Conservation (phyloP, 2,888 invertebrate species). For the Chaitophorus viminalis region DNA sequence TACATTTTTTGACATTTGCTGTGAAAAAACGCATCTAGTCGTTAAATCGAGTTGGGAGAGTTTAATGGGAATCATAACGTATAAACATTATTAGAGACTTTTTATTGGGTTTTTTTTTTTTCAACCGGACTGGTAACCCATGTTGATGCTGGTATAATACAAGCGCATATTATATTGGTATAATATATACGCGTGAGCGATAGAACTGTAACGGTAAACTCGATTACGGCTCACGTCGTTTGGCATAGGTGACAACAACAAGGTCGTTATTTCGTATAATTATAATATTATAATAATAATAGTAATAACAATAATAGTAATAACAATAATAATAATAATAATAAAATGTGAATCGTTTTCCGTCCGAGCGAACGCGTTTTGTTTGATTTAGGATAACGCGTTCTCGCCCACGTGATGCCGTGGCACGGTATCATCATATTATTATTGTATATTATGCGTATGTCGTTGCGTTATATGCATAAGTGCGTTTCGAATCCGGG, state of each 20-base stretch:
- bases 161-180: neutral
- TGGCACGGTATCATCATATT: too few species aligned
- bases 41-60: neutral
- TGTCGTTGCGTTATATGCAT: too few species aligned
- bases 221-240: slow-evolving; percentile 16
- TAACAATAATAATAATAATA: neutral
- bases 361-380: neutral
- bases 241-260: slow-evolving; percentile 32
- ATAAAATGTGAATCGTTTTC: neutral
- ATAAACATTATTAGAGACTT: too few species aligned
- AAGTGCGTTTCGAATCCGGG: too few species aligned
- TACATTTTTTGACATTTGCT: neutral
- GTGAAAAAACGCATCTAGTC: neutral
- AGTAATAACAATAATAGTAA: too few species aligned
- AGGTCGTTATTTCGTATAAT: neutral
- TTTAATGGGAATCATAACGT: neutral
- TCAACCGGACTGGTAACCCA: neutral
- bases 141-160: neutral
- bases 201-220: slow-evolving; percentile 46
- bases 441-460: too few species aligned
- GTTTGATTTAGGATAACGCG: slow-evolving; percentile 6
- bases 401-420: neutral
- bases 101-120: too few species aligned
- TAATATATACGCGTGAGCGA: neutral
- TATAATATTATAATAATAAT: too few species aligned